Conservation (phyloP, 2,113 vertebrate genomes). For the Ardeotis arabs region DNA sequence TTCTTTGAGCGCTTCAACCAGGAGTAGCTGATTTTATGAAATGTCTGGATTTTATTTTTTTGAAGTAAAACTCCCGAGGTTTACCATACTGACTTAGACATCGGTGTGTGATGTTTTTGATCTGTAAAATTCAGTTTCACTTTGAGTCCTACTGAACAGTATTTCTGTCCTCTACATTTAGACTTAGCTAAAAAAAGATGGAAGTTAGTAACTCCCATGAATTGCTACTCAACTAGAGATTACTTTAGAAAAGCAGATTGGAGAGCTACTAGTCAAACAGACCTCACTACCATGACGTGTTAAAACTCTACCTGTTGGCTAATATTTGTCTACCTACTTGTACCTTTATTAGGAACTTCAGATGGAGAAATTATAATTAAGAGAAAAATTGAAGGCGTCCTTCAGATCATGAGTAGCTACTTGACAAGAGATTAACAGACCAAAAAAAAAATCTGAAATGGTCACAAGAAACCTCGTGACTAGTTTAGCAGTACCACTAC, state of each 20-base stretch:
- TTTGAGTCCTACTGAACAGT: background rate
- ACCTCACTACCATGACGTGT: background rate
- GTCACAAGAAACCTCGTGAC: background rate
- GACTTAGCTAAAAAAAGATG: background rate
- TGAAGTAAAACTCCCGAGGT: background rate
- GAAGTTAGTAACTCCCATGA: background rate
- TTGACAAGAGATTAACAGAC: background rate
- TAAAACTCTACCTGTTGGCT: background rate
- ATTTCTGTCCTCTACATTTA: background rate
- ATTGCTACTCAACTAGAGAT: background rate
- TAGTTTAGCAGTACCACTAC: background rate
- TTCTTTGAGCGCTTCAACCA: background rate
- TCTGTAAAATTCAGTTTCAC: background rate
- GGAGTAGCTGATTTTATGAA: background rate
- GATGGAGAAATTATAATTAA: background rate
- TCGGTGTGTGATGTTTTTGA: background rate
- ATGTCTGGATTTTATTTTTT: background rate
- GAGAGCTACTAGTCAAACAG: background rate
- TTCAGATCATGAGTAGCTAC: background rate
- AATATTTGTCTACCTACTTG: background rate
- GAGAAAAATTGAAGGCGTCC: background rate
- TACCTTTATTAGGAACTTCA: background rate
- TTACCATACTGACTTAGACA: background rate
- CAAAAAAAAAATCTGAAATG: background rate
- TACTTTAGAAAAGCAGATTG: background rate